A percentile compares a stretch with the other conserved stretches of the same genome.
Conservation (phyloP, 2,113 vertebrate species). For the Acrocephalus kingi region DNA sequence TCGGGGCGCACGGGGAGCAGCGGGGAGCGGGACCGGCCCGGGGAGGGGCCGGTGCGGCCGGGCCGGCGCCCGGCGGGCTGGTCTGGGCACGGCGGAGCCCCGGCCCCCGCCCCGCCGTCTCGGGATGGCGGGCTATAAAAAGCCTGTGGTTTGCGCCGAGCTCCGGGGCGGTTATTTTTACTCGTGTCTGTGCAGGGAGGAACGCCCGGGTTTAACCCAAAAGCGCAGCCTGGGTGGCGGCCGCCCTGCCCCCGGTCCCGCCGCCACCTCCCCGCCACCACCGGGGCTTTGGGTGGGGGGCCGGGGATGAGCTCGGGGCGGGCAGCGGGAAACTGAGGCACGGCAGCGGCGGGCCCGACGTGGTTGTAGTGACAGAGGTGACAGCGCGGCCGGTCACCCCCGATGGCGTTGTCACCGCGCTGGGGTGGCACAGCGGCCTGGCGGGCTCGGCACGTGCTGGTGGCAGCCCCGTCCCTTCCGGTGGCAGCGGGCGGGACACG, state of each 20-base stretch:
- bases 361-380: fast-evolving
- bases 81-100: neutral
- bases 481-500: neutral
- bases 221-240: constrained; percentile 31
- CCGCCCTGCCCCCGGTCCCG: neutral
- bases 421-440: fast-evolving
- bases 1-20: too few species aligned
- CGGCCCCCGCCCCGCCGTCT: constrained; percentile 43
- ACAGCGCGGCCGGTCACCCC: neutral
- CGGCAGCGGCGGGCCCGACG: neutral
- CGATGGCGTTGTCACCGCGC: fast-evolving
- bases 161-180: constrained; percentile 62
- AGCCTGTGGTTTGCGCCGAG: constrained; percentile 51
- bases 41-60: too few species aligned
- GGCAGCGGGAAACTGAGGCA: neutral
- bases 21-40: too few species aligned
- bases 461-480: fast-evolving
- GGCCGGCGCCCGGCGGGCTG: too few species aligned
- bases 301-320: fast-evolving
- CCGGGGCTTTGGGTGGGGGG: too few species aligned
- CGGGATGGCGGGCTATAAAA: constrained; percentile 56
- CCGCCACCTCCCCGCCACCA: neutral
- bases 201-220: constrained; percentile 61
- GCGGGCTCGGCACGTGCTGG: fast-evolving
- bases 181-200: constrained; percentile 46